These are phyloP conservation scores for Conus ventricosus DNA, from an alignment of 1,140 invertebrate genomes.

Conservation along the genomic window DNA sequence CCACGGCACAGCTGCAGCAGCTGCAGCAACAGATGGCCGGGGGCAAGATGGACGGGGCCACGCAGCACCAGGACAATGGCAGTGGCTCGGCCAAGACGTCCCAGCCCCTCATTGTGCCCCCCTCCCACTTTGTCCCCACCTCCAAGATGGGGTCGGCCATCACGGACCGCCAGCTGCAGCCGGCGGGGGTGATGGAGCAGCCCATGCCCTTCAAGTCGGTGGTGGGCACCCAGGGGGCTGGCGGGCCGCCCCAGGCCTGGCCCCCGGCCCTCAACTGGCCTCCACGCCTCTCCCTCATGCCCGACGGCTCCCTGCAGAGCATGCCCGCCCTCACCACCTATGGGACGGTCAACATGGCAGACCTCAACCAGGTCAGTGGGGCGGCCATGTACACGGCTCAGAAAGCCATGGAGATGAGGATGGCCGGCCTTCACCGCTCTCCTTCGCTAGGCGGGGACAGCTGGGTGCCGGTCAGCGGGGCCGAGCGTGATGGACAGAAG, in stretches of 20 bases:
- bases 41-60: conserved; percentile 4
- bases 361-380: conserved; percentile 34
- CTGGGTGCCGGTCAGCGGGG: conserved; percentile 30
- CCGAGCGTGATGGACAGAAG: conserved; percentile 18
- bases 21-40: conserved; percentile 33
- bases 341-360: conserved; percentile 38
- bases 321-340: conserved; percentile 30
- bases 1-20: conserved; percentile 27
- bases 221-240: conserved; percentile 18
- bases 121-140: conserved; percentile 23
- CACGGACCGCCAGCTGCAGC: not conserved
- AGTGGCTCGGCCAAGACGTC: not conserved
- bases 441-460: conserved; percentile 29
- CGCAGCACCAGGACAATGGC: conserved; percentile 15
- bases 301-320: conserved; percentile 22
- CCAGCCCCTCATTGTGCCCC: conserved; percentile 26
- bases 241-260: conserved; percentile 21
- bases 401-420: conserved; percentile 36
- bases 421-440: conserved; percentile 32
- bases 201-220: conserved; percentile 36
- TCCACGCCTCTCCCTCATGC: conserved; percentile 27
- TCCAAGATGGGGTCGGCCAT: conserved; percentile 21
- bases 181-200: conserved; percentile 29
- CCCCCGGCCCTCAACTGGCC: conserved; percentile 34
- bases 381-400: conserved; percentile 36